These are phyloP conservation scores for Megaustenia siamemsis DNA, from an alignment of 2,888 invertebrate genomes.

Conservation along the genomic window DNA sequence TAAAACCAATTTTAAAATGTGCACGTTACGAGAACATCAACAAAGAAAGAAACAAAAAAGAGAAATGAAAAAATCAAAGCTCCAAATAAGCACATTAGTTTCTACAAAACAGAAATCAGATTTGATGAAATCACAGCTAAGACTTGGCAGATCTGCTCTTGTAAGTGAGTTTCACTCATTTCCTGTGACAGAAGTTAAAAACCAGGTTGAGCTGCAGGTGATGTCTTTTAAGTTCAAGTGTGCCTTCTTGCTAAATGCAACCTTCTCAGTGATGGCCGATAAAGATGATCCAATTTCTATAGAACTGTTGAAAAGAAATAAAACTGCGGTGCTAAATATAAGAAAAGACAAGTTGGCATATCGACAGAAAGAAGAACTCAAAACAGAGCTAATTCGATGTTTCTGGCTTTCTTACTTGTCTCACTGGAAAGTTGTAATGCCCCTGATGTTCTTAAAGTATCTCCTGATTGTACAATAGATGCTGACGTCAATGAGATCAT, in stretches of 20 bases:
- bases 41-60: slow-evolving; percentile 7
- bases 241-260: slow-evolving; percentile 28
- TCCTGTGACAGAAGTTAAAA: not conserved
- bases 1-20: slow-evolving; percentile 30
- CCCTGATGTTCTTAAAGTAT: not conserved
- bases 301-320: slow-evolving; percentile 13
- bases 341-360: slow-evolving; percentile 54
- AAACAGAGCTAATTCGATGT: slow-evolving; percentile 7
- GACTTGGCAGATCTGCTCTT: not conserved
- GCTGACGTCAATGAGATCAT: not conserved
- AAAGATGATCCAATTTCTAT: slow-evolving; percentile 47
- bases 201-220: slow-evolving; percentile 13
- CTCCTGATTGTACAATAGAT: not conserved
- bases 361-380: slow-evolving; percentile 51
- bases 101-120: slow-evolving; percentile 52
- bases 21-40: slow-evolving; percentile 42
- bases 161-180: not conserved
- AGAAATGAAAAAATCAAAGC: slow-evolving; percentile 8
- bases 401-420: slow-evolving; percentile 16
- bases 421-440: not conserved
- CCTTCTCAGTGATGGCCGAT: not conserved
- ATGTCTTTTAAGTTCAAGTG: slow-evolving; percentile 31
- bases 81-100: not conserved
- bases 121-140: slow-evolving; percentile 58
- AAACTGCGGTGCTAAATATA: slow-evolving; percentile 39